Evolutionary conservation across 2,888 invertebrate genomes (phyloP).

Genomic region (Cataglyphis cursor): DNA sequence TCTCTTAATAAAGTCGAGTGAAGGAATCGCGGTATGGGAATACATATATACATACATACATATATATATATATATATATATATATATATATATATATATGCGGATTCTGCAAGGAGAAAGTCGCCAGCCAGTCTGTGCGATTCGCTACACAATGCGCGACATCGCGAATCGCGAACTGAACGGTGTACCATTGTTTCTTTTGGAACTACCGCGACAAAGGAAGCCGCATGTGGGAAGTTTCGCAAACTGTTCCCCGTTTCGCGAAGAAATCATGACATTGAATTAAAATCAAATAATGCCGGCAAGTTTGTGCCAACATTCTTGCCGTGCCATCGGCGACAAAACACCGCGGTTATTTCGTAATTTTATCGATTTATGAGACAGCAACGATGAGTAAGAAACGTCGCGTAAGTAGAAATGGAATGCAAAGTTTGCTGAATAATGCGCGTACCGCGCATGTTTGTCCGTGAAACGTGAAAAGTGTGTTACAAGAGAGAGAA

Average conservation of each 20-base stretch:
- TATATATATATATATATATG: background rate
- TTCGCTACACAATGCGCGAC: slow-evolving; percentile 54
- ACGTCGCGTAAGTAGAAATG: background rate
- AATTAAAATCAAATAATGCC: slow-evolving; percentile 70
- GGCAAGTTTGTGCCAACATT: slow-evolving; percentile 22
- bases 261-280: slow-evolving; percentile 68
- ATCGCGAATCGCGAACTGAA: slow-evolving; percentile 55
- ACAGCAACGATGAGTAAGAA: slow-evolving; percentile 36
- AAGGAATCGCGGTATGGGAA: slow-evolving; percentile 39
- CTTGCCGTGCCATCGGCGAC: background rate
- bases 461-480: background rate
- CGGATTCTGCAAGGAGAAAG: slow-evolving; percentile 42
- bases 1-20: slow-evolving; percentile 47
- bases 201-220: slow-evolving; percentile 23
- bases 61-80: background rate
- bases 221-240: slow-evolving; percentile 60
- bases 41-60: background rate
- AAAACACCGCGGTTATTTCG: slow-evolving; percentile 38
- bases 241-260: slow-evolving; percentile 36
- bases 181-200: slow-evolving; percentile 67
- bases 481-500: background rate
- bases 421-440: slow-evolving; percentile 38
- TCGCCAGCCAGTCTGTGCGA: slow-evolving; percentile 75
- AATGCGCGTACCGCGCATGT: background rate
- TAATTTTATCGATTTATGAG: slow-evolving; percentile 48